Evolutionary conservation across 2,888 invertebrate genomes (phyloP).

Genomic region (Trichogramma evanescens): DNA sequence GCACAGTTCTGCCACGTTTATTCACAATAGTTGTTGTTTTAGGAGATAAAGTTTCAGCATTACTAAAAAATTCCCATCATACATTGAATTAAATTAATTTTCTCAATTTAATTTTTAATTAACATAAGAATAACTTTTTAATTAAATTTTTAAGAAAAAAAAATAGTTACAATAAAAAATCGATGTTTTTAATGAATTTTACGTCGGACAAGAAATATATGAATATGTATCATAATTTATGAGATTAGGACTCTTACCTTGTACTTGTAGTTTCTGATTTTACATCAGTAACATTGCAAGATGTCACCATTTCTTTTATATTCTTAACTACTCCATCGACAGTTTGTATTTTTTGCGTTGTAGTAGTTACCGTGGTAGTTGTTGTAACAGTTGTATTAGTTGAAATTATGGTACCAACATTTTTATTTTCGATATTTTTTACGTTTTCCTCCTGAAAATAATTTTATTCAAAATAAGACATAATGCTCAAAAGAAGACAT

Average conservation of each 20-base stretch:
- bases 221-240: background rate
- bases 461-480: constrained; percentile 30
- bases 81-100: background rate
- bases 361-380: constrained; percentile 46
- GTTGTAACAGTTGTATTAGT: constrained; percentile 44
- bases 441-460: constrained; percentile 45
- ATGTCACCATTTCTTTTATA: constrained; percentile 48
- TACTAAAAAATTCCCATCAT: background rate
- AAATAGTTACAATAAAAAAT: background rate
- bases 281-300: constrained; percentile 46
- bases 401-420: constrained; percentile 32
- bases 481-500: background rate
- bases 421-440: constrained; percentile 50
- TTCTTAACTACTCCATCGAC: constrained; percentile 51
- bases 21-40: constrained; percentile 39
- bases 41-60: constrained; percentile 14
- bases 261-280: constrained; percentile 26
- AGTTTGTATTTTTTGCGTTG: constrained; percentile 44
- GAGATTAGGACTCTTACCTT: constrained; percentile 17
- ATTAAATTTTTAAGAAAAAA: background rate
- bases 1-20: constrained; percentile 41
- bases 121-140: background rate
- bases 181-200: background rate
- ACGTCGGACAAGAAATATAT: background rate
- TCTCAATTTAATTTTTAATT: background rate